Percentiles rank a stretch among this genome's conserved stretches.
phyloP scores from a whole-genome alignment of 2,888 invertebrate species.

The Danaus chrysippus region DNA sequence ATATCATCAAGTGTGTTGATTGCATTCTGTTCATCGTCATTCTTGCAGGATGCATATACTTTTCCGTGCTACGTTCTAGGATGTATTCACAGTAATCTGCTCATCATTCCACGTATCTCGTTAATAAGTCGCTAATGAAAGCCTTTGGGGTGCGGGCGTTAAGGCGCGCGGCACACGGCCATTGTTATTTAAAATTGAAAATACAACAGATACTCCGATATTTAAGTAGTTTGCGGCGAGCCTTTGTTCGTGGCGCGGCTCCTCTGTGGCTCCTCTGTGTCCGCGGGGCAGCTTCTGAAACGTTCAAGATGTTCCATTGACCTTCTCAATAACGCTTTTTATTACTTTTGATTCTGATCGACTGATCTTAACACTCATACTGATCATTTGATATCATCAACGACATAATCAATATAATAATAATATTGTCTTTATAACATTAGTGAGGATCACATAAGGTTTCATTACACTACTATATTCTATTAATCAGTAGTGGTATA shows the following conservation, averaged over 20 bases:
- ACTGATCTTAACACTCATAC: constrained; percentile 25
- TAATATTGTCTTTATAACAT: too few relatives aligned
- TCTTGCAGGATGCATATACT: not conserved
- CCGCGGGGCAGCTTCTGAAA: constrained; percentile 29
- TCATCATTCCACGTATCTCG: constrained; percentile 15
- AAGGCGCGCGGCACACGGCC: constrained; percentile 27
- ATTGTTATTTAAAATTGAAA: constrained; percentile 54
- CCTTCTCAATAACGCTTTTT: constrained; percentile 35
- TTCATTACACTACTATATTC: not conserved
- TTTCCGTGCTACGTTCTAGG: too few relatives aligned
- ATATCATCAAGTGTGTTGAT: too few relatives aligned
- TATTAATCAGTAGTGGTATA: not conserved
- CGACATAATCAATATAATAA: too few relatives aligned
- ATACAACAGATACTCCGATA: constrained; percentile 50
- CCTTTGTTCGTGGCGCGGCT: constrained; percentile 52
- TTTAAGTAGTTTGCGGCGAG: constrained; percentile 53
- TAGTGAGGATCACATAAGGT: not conserved
- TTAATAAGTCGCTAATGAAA: constrained; percentile 41
- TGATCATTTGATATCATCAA: not conserved
- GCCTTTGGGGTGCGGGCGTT: constrained; percentile 35
- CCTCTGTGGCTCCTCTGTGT: too few relatives aligned
- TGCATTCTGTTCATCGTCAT: too few relatives aligned
- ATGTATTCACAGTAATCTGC: too few relatives aligned
- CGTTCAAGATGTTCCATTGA: constrained; percentile 42
- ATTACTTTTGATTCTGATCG: constrained; percentile 40